Percentiles rank a stretch among this genome's conserved stretches.
Conservation (phyloP, 2,113 vertebrate genomes). For the Sinocyclocheilus maitianheensis region DNA sequence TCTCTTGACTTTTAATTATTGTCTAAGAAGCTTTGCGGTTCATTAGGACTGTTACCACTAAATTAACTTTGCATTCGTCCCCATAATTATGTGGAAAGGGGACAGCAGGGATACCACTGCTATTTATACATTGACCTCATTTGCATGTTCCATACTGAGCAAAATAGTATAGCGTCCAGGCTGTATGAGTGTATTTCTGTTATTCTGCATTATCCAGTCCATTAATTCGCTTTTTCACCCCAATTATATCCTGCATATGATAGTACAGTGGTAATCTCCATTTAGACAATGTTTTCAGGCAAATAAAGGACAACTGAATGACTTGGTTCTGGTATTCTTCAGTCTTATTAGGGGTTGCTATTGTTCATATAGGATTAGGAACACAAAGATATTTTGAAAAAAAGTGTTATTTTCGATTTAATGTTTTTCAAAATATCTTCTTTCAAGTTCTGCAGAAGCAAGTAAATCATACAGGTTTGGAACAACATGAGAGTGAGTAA, state of each 20-base stretch:
- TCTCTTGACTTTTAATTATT: constrained; percentile 25
- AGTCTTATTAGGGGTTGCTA: background rate
- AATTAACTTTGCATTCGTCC: constrained; percentile 13
- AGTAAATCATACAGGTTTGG: background rate
- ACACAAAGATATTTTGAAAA: background rate
- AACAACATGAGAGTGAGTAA: too few relatives aligned
- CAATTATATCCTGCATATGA: background rate
- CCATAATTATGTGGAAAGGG: constrained; percentile 16
- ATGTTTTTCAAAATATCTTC: background rate
- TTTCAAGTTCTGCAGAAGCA: background rate
- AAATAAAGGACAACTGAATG: background rate
- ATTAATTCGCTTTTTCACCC: background rate
- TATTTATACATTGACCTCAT: constrained; percentile 33
- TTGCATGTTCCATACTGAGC: constrained; percentile 17
- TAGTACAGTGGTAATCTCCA: background rate
- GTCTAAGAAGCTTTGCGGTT: constrained; percentile 44
- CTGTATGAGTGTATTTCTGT: background rate
- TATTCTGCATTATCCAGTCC: background rate
- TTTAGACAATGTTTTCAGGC: background rate
- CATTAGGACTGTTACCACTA: constrained; percentile 31
- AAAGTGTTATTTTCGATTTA: background rate
- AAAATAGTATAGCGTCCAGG: background rate
- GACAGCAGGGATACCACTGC: constrained; percentile 15
- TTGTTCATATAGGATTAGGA: background rate
- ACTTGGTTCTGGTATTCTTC: background rate